phyloP scores from a whole-genome alignment of 64 coral and sea anemone species.

The Dendrophyllia cribrosa region DNA sequence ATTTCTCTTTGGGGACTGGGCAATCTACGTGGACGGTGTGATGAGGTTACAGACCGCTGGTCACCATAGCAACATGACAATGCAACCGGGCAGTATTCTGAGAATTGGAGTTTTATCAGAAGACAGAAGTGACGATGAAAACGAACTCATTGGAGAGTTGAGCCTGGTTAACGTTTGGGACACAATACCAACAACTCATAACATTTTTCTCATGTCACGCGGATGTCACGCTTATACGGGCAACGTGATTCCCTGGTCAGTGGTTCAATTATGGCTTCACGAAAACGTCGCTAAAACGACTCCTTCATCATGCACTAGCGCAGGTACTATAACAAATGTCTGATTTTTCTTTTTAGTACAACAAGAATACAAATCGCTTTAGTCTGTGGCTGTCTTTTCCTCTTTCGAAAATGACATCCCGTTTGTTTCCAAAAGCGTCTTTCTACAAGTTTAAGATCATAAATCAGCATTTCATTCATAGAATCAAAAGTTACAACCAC shows the following conservation, averaged over 20 bases:
- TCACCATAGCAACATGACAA: neutral
- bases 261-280: conserved; percentile 31
- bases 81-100: neutral
- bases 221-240: neutral
- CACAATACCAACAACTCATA: too few relatives aligned
- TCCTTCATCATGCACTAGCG: neutral
- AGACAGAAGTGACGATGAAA: neutral
- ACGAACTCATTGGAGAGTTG: neutral
- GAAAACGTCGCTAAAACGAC: neutral
- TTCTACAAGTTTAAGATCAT: too few relatives aligned
- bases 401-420: too few relatives aligned
- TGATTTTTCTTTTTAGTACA: too few relatives aligned
- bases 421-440: too few relatives aligned
- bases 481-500: too few relatives aligned
- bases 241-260: neutral
- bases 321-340: neutral
- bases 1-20: too few relatives aligned
- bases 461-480: too few relatives aligned
- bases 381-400: too few relatives aligned
- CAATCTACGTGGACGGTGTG: neutral
- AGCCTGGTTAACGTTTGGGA: conserved; percentile 1
- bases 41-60: neutral
- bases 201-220: neutral
- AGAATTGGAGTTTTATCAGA: conserved; percentile 1
- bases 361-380: too few relatives aligned